These are phyloP conservation scores for Lutjanus argentimaculatus DNA, from an alignment of 2,797 vertebrate genomes.

Conservation along the genomic window DNA sequence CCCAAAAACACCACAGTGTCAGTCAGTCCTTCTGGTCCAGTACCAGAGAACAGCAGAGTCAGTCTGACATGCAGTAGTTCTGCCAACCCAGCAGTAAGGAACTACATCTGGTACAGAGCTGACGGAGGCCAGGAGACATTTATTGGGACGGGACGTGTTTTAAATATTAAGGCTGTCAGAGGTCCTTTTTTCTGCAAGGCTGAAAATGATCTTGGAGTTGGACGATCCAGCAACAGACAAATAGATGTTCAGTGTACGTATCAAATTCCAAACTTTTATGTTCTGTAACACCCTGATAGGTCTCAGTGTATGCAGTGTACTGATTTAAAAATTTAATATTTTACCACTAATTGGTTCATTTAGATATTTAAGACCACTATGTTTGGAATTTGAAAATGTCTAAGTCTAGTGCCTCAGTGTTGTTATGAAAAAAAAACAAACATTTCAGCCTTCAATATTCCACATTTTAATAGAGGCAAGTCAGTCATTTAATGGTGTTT, in stretches of 20 bases:
- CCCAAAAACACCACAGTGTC: conserved; percentile 67
- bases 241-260: conserved; percentile 14
- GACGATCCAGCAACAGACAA: background rate
- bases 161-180: background rate
- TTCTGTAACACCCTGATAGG: too few relatives aligned
- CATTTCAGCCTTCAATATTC: too few relatives aligned
- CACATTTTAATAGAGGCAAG: too few relatives aligned
- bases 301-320: too few relatives aligned
- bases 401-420: too few relatives aligned
- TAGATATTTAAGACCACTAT: too few relatives aligned
- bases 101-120: conserved; percentile 73
- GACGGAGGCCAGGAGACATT: background rate
- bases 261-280: too few relatives aligned
- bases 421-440: too few relatives aligned
- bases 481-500: too few relatives aligned
- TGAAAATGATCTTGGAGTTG: conserved; percentile 2
- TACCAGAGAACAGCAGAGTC: conserved; percentile 70
- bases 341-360: too few relatives aligned
- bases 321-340: too few relatives aligned
- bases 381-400: too few relatives aligned
- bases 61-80: conserved; percentile 72
- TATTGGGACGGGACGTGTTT: background rate
- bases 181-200: background rate
- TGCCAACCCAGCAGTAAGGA: conserved; percentile 55
- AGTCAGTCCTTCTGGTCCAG: conserved; percentile 50